Evolutionary conservation across 2,797 vertebrate genomes (phyloP), one percentile per base, ranked within the genome.

Genomic region (Buceros bicornis): DNA sequence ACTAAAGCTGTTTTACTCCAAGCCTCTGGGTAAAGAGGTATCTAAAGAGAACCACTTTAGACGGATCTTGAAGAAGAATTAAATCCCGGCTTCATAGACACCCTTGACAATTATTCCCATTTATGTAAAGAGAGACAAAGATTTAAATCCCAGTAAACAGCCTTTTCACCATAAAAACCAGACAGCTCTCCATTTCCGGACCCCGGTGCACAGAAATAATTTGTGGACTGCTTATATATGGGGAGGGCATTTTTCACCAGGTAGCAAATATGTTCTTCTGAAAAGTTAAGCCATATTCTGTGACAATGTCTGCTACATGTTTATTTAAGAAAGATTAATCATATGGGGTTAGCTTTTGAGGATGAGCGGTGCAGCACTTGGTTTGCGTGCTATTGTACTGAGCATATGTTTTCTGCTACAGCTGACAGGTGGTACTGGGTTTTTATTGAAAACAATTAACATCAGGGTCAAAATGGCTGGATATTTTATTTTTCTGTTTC

Each of bases 401-500:
- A 96, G 45, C 85, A 94, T 81, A 87, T 93, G 78, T 77, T 94
- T 84, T 24, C 81, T 85, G 73, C 90, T 74, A 8, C 56, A 20
- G 17, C 16, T 89, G 93, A 70, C 94, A 96, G 95, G 93, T 89
- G 91, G 69, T 37, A 45, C 47, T 25, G 31, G 0, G 77, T 89
- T 93, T 82, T 77, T 60, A 71, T 24, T 56, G 66, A 61, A 64
- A 96, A 93, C 78, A 89, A 97, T 91, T 95, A 95, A 92, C 86
- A 91, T 53, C 31, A 53, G 42, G 90, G 95, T 89, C 88, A 95
- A 60, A 89, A 90, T 3, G 7, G 11, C 19, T 67, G 51, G 47
- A 50, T 88, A n/a, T 64, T 85, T 95, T 79, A 29, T 84, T 93
- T 93, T 92, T 62, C 69, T 62, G 9, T 86, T 93, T 80, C 81